Conservation (phyloP, 2,888 invertebrate genomes). For the Panzeria rudis region DNA sequence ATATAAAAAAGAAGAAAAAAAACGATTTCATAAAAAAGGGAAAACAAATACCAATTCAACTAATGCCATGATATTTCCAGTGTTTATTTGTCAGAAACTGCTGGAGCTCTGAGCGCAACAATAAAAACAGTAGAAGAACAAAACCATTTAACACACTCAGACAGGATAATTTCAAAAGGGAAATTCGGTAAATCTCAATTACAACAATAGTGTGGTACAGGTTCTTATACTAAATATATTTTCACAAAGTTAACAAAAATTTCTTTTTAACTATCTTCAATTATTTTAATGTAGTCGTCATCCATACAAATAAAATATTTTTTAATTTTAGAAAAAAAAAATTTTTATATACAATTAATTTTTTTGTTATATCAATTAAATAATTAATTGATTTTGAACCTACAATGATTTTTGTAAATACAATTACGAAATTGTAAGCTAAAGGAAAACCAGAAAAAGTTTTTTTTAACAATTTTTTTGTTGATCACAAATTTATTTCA, state of each 20-base stretch:
- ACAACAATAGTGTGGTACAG: background rate
- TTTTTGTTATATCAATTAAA: too few species aligned
- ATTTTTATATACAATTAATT: too few species aligned
- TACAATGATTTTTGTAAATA: too few species aligned
- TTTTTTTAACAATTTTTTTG: too few species aligned
- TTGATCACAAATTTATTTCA: too few species aligned
- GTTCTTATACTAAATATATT: background rate
- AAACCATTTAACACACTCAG: constrained; percentile 51
- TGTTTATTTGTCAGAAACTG: constrained; percentile 13
- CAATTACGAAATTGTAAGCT: too few species aligned
- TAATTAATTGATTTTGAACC: too few species aligned
- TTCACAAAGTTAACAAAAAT: too few species aligned
- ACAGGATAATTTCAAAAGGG: constrained; percentile 28
- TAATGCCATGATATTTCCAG: constrained; percentile 25
- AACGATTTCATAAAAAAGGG: constrained; percentile 4
- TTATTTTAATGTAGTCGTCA: background rate
- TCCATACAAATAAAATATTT: too few species aligned
- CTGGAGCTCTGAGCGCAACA: background rate
- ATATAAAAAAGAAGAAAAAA: background rate
- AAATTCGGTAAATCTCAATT: constrained; percentile 24
- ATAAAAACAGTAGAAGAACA: constrained; percentile 7
- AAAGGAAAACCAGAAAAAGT: too few species aligned
- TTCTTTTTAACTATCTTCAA: too few species aligned
- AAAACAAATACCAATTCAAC: constrained; percentile 49
- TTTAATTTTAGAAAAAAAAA: too few species aligned